Evolutionary conservation across 2,888 invertebrate genomes (phyloP).

Genomic region (Mactromeris polynyma): DNA sequence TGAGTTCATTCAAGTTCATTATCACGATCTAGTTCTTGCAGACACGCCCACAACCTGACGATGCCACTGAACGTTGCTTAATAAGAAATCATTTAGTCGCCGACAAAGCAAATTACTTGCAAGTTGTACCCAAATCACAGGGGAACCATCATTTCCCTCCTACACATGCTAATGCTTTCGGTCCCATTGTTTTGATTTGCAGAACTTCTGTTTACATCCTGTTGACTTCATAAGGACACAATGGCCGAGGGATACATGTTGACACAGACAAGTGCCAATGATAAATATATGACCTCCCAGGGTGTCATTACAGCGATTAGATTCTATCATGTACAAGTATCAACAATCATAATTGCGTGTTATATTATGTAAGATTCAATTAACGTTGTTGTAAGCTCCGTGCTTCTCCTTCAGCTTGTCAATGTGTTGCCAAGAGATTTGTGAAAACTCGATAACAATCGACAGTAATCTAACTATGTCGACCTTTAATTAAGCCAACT

Average conservation of each 20-base stretch:
- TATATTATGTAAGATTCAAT: conserved; percentile 35
- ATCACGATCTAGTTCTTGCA: not conserved
- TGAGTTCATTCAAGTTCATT: not conserved
- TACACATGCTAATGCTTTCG: not conserved
- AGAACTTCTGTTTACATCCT: not conserved
- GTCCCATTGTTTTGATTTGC: not conserved
- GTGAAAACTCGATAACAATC: conserved; percentile 15
- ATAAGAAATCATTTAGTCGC: not conserved
- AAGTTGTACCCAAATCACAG: not conserved
- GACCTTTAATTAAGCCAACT: conserved; percentile 38
- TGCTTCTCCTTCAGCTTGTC: not conserved
- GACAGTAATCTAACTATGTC: not conserved
- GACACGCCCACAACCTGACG: not conserved
- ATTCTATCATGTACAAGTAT: not conserved
- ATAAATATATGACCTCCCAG: conserved; percentile 22
- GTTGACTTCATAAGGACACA: not conserved
- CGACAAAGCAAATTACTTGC: not conserved
- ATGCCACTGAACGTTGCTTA: not conserved
- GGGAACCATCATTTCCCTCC: not conserved
- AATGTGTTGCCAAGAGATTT: conserved; percentile 24
- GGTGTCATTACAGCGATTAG: conserved; percentile 24
- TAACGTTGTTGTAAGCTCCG: not conserved
- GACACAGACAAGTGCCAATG: not conserved
- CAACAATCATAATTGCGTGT: conserved; percentile 1
- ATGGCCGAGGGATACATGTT: not conserved